phyloP scores from a whole-genome alignment of 1,140 invertebrate species.

The Listronotus bonariensis region DNA sequence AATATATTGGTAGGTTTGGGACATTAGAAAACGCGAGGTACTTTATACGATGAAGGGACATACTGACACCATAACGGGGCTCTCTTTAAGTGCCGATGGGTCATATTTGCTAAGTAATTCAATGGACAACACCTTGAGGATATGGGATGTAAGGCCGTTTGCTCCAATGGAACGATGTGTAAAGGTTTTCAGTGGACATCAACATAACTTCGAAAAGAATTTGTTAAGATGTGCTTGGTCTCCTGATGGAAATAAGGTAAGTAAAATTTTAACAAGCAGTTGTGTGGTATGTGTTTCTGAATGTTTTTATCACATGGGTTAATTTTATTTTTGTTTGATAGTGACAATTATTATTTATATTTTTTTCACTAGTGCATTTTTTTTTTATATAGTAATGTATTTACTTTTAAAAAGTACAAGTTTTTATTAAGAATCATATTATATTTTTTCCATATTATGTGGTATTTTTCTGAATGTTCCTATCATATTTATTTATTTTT shows the following conservation, averaged over 20 bases:
- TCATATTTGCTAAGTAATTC: conserved; percentile 94
- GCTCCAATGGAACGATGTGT: conserved; percentile 90
- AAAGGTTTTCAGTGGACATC: conserved; percentile 82
- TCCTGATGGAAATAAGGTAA: conserved; percentile 76
- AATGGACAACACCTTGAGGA: conserved; percentile 92
- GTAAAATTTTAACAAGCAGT: background rate
- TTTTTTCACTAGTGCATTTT: no score
- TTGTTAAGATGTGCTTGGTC: conserved; percentile 89
- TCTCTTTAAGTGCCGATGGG: conserved; percentile 92
- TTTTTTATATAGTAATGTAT: no score
- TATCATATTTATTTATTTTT: background rate
- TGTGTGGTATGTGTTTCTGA: background rate
- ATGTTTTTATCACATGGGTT: no score
- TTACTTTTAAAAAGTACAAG: no score
- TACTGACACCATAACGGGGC: conserved; percentile 92
- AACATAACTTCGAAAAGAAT: conserved; percentile 98
- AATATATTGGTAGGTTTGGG: conserved; percentile 73
- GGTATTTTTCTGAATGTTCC: no score
- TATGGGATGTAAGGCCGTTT: conserved; percentile 82
- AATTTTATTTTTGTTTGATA: no score
- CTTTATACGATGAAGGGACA: conserved; percentile 86
- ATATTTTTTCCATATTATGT: no score
- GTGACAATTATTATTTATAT: no score
- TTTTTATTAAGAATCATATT: no score
- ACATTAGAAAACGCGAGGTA: conserved; percentile 88